Evolutionary conservation across 2,797 vertebrate species (phyloP).

Genomic region (Peromyscus eremicus): DNA sequence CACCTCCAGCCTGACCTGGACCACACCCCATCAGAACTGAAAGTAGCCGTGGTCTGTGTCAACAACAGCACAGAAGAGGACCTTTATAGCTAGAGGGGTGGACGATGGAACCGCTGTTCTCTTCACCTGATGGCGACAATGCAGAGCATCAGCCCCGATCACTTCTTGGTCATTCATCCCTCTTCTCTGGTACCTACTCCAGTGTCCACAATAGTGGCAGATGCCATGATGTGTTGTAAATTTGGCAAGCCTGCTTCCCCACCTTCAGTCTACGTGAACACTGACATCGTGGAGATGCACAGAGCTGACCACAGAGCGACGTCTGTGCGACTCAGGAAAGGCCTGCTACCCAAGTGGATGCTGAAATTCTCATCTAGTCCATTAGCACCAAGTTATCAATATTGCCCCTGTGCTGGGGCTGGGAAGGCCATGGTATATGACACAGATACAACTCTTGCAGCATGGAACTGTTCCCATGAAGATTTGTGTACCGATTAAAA

Average conservation of each 20-base stretch:
- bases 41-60: background rate
- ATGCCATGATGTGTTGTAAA: accelerated
- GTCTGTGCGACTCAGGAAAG: background rate
- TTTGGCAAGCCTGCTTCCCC: background rate
- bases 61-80: background rate
- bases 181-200: background rate
- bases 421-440: background rate
- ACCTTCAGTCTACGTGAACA: background rate
- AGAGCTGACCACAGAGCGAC: background rate
- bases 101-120: background rate
- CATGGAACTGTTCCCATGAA: background rate
- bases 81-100: background rate
- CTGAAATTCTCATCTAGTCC: background rate
- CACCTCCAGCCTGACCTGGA: background rate
- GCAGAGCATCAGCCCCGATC: background rate
- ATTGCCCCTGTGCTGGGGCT: background rate
- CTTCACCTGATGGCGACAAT: background rate
- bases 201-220: background rate
- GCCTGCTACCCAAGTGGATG: background rate
- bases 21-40: background rate
- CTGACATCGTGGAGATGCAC: background rate
- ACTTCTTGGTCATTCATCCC: background rate
- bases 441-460: background rate
- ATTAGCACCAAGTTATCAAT: background rate
- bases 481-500: background rate